Conservation (phyloP, 2,113 vertebrate genomes). For the Amazona guildingii region DNA sequence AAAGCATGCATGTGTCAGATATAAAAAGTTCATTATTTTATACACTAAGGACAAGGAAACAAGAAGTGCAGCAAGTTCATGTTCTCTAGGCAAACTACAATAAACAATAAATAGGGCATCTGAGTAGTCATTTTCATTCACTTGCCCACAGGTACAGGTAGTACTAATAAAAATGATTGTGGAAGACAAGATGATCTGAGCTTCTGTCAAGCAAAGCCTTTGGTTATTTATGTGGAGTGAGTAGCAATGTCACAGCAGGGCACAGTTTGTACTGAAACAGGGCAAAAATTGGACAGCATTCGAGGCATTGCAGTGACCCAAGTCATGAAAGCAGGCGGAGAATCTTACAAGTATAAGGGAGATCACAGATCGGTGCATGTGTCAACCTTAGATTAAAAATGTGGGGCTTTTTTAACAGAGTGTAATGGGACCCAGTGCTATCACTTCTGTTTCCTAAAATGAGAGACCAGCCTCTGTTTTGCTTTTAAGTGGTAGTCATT, state of each 20-base stretch:
- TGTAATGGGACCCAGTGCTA: neutral
- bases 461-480: neutral
- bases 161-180: neutral
- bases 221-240: slow-evolving; percentile 26
- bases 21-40: slow-evolving; percentile 29
- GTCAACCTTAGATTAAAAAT: neutral
- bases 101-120: slow-evolving; percentile 2
- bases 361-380: neutral
- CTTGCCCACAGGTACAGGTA: slow-evolving; percentile 33
- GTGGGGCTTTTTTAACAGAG: neutral
- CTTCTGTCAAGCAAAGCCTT: neutral
- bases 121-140: neutral
- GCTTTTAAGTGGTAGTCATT: neutral
- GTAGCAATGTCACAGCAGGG: neutral
- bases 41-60: neutral
- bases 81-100: neutral
- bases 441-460: neutral
- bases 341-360: neutral
- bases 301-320: neutral
- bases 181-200: neutral
- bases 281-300: neutral
- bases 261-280: neutral
- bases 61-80: neutral
- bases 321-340: neutral
- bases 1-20: slow-evolving; percentile 21